phyloP scores from a whole-genome alignment of 2,113 vertebrate genomes.

The Edolisoma coerulescens region DNA sequence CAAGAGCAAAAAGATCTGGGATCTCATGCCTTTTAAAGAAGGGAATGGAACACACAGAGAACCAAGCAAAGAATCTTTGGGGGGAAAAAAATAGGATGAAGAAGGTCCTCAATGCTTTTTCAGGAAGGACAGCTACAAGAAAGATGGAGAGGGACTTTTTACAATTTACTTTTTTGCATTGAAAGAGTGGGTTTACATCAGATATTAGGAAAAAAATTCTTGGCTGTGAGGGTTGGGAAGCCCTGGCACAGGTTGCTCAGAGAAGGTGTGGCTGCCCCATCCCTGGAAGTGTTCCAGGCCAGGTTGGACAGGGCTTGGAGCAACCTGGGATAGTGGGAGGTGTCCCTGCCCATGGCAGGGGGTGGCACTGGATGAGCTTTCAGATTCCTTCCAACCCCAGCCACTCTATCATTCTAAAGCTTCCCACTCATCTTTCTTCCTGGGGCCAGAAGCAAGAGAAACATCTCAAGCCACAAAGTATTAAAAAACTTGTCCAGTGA shows the following conservation, averaged over 20 bases:
- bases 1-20: not conserved
- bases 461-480: not conserved
- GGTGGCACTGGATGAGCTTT: not conserved
- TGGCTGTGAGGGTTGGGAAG: not conserved
- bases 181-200: not conserved
- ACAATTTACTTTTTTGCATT: not conserved
- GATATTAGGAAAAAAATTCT: not conserved
- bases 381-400: not conserved
- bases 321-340: not conserved
- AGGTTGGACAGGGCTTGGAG: not conserved
- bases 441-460: not conserved
- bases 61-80: not conserved
- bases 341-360: not conserved
- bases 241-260: not conserved
- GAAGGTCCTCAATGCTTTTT: not conserved
- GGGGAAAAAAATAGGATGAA: rapidly evolving
- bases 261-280: not conserved
- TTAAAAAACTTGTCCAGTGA: not conserved
- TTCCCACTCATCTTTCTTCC: not conserved
- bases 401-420: not conserved
- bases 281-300: not conserved
- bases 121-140: not conserved
- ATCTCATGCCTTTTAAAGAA: not conserved
- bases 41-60: not conserved
- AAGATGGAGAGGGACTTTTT: not conserved